Conservation (phyloP, 2,888 invertebrate genomes). For the Volucella inanis region DNA sequence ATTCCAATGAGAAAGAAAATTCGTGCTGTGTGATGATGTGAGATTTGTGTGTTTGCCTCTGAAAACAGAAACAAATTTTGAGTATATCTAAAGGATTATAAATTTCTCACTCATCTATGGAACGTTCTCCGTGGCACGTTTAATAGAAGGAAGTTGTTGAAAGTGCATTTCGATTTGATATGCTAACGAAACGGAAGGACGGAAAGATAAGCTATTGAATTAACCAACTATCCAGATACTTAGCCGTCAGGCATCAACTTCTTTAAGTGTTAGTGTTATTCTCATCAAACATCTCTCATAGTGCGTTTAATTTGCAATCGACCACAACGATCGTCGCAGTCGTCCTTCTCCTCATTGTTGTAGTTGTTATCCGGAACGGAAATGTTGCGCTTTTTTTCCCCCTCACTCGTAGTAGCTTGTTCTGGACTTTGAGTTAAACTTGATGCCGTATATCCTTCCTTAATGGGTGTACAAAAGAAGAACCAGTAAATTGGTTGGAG, state of each 20-base stretch:
- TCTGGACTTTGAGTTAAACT: conserved; percentile 8
- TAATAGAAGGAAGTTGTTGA: conserved; percentile 18
- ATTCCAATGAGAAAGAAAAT: neutral
- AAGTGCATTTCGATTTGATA: conserved; percentile 42
- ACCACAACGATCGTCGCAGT: neutral
- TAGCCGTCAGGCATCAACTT: neutral
- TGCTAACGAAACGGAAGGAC: conserved; percentile 52
- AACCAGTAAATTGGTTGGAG: conserved; percentile 62
- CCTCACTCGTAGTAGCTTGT: conserved; percentile 1
- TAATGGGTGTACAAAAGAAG: conserved; percentile 35
- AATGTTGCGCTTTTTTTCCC: conserved; percentile 62
- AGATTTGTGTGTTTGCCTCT: conserved; percentile 21
- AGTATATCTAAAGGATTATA: conserved; percentile 44
- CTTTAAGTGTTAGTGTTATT: conserved; percentile 58
- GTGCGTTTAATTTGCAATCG: neutral
- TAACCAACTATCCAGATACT: neutral
- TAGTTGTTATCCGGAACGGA: conserved; percentile 33
- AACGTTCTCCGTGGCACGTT: conserved; percentile 47
- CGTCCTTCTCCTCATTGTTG: conserved; percentile 2
- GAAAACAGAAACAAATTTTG: conserved; percentile 29
- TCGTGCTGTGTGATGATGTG: conserved; percentile 29
- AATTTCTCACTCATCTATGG: conserved; percentile 48
- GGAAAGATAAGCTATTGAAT: conserved; percentile 18
- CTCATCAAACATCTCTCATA: conserved; percentile 14
- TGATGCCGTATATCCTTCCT: conserved; percentile 54